Percentiles rank a stretch among this genome's conserved stretches.
Evolutionary conservation across 2,797 vertebrate species (phyloP).

Genomic region (Catamblyrhynchus diadema): DNA sequence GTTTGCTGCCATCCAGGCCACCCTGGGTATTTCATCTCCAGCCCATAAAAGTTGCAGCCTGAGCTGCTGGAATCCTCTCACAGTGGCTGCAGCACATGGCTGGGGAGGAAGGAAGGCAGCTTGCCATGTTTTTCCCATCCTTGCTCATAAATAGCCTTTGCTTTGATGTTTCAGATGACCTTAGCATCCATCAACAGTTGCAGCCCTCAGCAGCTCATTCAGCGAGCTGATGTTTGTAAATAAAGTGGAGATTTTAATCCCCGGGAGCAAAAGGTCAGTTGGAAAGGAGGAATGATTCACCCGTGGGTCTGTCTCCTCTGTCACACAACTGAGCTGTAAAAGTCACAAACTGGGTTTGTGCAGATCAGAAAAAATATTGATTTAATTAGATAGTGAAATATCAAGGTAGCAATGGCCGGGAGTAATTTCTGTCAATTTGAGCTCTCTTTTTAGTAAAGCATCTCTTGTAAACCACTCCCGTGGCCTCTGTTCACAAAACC

Average conservation of each 20-base stretch:
- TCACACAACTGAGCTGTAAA: background rate
- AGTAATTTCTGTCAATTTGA: background rate
- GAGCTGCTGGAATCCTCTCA: background rate
- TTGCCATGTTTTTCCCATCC: background rate
- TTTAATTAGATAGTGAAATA: background rate
- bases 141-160: background rate
- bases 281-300: background rate
- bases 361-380: background rate
- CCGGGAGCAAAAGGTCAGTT: background rate
- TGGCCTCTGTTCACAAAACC: background rate
- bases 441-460: background rate
- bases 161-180: constrained; percentile 20
- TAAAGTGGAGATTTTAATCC: background rate
- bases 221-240: constrained; percentile 27
- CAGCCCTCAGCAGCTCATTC: background rate
- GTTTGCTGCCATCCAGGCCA: background rate
- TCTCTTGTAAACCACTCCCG: background rate
- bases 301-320: background rate
- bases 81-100: background rate
- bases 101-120: background rate
- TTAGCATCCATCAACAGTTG: background rate
- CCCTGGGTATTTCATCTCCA: background rate
- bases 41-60: background rate
- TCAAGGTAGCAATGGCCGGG: background rate
- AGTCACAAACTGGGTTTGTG: background rate